Conservation (phyloP, 2,888 invertebrate genomes). For the Thera obeliscata region DNA sequence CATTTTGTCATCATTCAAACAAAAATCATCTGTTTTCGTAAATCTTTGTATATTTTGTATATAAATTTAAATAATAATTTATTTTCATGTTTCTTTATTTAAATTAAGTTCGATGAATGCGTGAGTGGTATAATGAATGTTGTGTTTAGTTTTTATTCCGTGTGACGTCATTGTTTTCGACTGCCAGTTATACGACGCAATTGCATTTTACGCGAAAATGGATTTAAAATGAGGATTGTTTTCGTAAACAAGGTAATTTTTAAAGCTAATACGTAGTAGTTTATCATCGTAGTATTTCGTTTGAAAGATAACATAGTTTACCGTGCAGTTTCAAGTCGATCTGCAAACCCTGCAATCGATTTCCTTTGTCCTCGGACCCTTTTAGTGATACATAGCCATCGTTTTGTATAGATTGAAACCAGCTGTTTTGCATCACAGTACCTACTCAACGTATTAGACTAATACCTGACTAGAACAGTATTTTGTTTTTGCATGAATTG, state of each 20-base stretch:
- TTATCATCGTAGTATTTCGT: constrained; percentile 32
- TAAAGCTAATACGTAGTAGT: constrained; percentile 49
- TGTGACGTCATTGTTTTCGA: constrained; percentile 86
- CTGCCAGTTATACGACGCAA: constrained; percentile 86
- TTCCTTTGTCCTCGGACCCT: constrained; percentile 80
- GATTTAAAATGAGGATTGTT: constrained; percentile 79
- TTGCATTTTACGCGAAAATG: constrained; percentile 81
- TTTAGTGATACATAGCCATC: constrained; percentile 47
- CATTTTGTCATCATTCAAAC: constrained; percentile 52
- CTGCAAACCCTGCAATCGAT: constrained; percentile 74
- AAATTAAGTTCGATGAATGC: constrained; percentile 52
- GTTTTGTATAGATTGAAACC: constrained; percentile 46
- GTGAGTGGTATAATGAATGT: constrained; percentile 64
- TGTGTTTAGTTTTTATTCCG: constrained; percentile 67
- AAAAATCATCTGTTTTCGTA: constrained; percentile 79
- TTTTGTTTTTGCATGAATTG: constrained; percentile 2
- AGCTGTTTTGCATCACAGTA: constrained; percentile 65
- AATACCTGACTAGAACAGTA: not conserved
- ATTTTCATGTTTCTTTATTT: constrained; percentile 56
- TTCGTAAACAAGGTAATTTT: constrained; percentile 70
- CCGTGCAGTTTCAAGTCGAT: constrained; percentile 45
- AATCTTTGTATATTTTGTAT: constrained; percentile 77
- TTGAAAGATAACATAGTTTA: constrained; percentile 38
- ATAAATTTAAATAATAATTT: constrained; percentile 67
- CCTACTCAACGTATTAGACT: not conserved